Conservation (phyloP, 2,888 invertebrate species). For the Odontomyia ornata region DNA sequence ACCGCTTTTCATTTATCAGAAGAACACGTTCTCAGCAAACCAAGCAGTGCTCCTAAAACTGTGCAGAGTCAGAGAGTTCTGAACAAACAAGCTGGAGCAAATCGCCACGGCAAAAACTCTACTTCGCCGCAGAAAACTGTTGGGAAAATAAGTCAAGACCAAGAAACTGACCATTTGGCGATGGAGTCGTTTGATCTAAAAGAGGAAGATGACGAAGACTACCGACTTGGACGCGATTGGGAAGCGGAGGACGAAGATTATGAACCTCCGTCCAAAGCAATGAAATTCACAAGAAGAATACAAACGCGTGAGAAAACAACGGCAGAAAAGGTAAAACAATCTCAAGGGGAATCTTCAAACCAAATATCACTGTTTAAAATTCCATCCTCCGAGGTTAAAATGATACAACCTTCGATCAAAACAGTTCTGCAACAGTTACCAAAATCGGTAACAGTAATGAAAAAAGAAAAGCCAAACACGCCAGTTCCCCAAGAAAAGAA, state of each 20-base stretch:
- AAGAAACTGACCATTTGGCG: slow-evolving; percentile 28
- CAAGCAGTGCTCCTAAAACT: not conserved
- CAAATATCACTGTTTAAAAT: slow-evolving; percentile 48
- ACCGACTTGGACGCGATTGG: slow-evolving; percentile 18
- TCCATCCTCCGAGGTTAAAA: slow-evolving; percentile 3
- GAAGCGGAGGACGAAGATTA: slow-evolving; percentile 54
- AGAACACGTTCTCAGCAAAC: not conserved
- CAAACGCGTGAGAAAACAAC: not conserved
- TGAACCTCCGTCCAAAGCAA: slow-evolving; percentile 42
- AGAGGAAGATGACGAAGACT: slow-evolving; percentile 47
- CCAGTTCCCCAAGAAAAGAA: slow-evolving; percentile 11
- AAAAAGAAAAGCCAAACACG: slow-evolving; percentile 46
- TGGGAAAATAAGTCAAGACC: not conserved
- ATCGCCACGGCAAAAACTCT: not conserved
- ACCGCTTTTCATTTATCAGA: not conserved
- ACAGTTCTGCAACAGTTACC: slow-evolving; percentile 44
- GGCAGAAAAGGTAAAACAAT: slow-evolving; percentile 11
- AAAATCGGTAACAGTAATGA: slow-evolving; percentile 44
- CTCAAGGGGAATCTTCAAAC: slow-evolving; percentile 50
- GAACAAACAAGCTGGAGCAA: slow-evolving; percentile 5
- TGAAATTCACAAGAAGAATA: not conserved
- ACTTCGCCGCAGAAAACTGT: not conserved
- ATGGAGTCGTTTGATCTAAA: slow-evolving; percentile 43
- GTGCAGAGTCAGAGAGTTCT: not conserved
- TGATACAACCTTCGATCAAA: slow-evolving; percentile 36